Evolutionary conservation across 2,797 vertebrate species (phyloP).

Genomic region (Acrossocheilus fasciatus): DNA sequence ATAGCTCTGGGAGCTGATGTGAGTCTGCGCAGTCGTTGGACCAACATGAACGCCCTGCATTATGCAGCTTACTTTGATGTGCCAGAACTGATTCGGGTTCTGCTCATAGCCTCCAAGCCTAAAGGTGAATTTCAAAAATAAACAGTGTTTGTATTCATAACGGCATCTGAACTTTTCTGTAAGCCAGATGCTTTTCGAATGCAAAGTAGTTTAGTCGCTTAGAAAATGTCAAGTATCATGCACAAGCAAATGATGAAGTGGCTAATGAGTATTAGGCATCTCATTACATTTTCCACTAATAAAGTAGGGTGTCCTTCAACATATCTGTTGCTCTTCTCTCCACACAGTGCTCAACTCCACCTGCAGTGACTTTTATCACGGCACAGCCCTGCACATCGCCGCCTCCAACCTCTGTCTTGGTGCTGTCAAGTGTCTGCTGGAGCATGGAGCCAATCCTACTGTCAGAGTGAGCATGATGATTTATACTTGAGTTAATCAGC

Average conservation of each 20-base stretch:
- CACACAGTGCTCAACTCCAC: slow-evolving; percentile 89
- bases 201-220: not conserved
- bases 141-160: not conserved
- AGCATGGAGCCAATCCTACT: slow-evolving; percentile 88
- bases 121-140: slow-evolving; percentile 75
- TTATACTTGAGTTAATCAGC: slow-evolving; percentile 9
- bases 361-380: slow-evolving; percentile 91
- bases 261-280: slow-evolving; percentile 14
- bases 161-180: not conserved
- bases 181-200: not conserved
- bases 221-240: not conserved
- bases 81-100: slow-evolving; percentile 87
- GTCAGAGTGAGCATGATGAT: slow-evolving; percentile 79
- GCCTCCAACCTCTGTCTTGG: slow-evolving; percentile 93
- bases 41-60: slow-evolving; percentile 94
- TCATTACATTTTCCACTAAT: not conserved
- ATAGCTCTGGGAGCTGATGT: slow-evolving; percentile 87
- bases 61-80: slow-evolving; percentile 93
- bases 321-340: slow-evolving; percentile 15
- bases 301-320: not conserved
- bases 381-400: slow-evolving; percentile 92
- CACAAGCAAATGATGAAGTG: not conserved
- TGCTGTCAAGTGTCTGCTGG: slow-evolving; percentile 90
- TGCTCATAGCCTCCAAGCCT: slow-evolving; percentile 86
- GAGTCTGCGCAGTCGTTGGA: slow-evolving; percentile 92